These are phyloP conservation scores for Epinotia brunnichana DNA, from an alignment of 2,888 invertebrate species.

Conservation along the genomic window DNA sequence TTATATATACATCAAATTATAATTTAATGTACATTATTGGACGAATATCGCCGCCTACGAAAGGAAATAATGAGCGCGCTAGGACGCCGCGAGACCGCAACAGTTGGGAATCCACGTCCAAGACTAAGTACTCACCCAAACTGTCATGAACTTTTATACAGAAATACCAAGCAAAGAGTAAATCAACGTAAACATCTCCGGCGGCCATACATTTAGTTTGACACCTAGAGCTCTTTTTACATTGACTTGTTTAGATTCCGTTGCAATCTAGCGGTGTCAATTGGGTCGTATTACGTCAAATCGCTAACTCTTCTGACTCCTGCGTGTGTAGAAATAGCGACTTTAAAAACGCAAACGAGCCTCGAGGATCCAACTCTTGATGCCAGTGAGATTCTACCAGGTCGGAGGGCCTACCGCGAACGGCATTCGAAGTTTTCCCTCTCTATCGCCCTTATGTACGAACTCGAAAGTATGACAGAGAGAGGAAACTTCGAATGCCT, in stretches of 20 bases:
- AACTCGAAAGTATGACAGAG: too few relatives aligned
- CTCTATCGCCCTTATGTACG: too few relatives aligned
- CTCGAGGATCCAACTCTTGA: neutral
- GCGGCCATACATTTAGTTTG: too few relatives aligned
- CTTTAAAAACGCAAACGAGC: too few relatives aligned
- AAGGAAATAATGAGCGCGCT: slow-evolving; percentile 27
- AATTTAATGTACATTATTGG: slow-evolving; percentile 68
- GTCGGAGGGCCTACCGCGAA: too few relatives aligned
- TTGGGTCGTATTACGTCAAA: slow-evolving; percentile 14
- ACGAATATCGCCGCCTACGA: slow-evolving; percentile 43
- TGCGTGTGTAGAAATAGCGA: neutral
- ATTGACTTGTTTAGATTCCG: neutral
- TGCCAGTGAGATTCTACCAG: slow-evolving; percentile 4
- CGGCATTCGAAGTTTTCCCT: too few relatives aligned
- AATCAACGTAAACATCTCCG: too few relatives aligned
- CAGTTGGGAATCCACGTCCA: neutral
- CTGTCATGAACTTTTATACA: slow-evolving; percentile 1
- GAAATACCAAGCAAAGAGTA: neutral
- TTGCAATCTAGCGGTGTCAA: slow-evolving; percentile 18
- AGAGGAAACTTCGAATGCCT: too few relatives aligned
- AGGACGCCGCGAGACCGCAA: slow-evolving; percentile 18
- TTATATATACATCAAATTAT: slow-evolving; percentile 79
- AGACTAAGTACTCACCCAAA: slow-evolving; percentile 12
- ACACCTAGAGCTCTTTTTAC: too few relatives aligned
- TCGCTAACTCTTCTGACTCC: neutral